A percentile compares a stretch with the other conserved stretches of the same genome.
Conservation (phyloP, 2,888 invertebrate genomes). For the Thecophora atra region DNA sequence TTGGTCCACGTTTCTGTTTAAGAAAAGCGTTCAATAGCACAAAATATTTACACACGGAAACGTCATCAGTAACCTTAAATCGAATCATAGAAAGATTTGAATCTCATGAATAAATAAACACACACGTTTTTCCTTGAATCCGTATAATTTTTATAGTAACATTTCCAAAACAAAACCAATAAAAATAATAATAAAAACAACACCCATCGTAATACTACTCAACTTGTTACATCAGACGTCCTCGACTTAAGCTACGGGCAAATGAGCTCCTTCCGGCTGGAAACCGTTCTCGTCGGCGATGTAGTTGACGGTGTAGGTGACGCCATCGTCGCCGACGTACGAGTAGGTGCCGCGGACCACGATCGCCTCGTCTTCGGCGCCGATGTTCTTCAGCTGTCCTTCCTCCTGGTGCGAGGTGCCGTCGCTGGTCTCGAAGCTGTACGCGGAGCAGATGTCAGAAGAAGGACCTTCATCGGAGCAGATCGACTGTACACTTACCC, state of each 20-base stretch:
- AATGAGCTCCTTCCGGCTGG: constrained; percentile 68
- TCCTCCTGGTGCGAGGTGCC: constrained; percentile 68
- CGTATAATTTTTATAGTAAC: not conserved
- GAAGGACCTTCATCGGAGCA: not conserved
- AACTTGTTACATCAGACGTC: not conserved
- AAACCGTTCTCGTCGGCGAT: constrained; percentile 64
- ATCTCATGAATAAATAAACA: too few relatives aligned
- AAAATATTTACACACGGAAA: too few relatives aligned
- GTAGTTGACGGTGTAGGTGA: constrained; percentile 69
- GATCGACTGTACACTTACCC: constrained; percentile 59
- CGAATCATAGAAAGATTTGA: too few relatives aligned
- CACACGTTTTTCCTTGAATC: too few relatives aligned
- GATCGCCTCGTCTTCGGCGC: constrained; percentile 69
- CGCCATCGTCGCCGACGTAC: constrained; percentile 70
- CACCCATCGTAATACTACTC: constrained; percentile 12
- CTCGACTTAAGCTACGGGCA: constrained; percentile 58
- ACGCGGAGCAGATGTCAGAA: not conserved
- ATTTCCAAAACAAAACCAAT: constrained; percentile 19
- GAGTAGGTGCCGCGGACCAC: constrained; percentile 68
- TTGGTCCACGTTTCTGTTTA: too few relatives aligned
- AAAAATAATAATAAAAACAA: not conserved
- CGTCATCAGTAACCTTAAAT: too few relatives aligned
- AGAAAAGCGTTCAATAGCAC: too few relatives aligned
- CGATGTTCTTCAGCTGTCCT: constrained; percentile 68
- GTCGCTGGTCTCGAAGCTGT: constrained; percentile 66